Percentiles rank a stretch among this genome's conserved stretches.
These are phyloP conservation scores for Lampris incognitus DNA, from an alignment of 2,113 vertebrate genomes.

Conservation along the genomic window DNA sequence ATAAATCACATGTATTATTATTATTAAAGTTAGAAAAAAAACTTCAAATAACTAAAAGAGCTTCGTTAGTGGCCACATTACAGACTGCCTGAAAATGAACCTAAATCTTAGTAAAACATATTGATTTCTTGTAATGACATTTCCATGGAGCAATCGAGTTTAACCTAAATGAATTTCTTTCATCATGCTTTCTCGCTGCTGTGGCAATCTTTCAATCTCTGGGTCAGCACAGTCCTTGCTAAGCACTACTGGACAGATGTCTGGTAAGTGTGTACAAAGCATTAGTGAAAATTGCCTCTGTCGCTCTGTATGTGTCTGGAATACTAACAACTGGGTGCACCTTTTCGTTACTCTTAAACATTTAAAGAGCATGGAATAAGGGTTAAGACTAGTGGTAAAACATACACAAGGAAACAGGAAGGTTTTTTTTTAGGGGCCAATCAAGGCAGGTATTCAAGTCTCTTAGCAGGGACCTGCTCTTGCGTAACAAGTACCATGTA, in stretches of 20 bases:
- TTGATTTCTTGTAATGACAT: neutral
- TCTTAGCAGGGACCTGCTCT: conserved; percentile 8
- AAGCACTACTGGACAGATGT: conserved; percentile 43
- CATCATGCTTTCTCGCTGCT: conserved; percentile 10
- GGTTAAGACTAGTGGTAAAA: conserved; percentile 17
- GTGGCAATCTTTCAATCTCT: conserved; percentile 14
- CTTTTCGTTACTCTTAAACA: conserved; percentile 49
- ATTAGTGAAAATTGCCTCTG: conserved; percentile 66
- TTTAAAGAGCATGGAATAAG: conserved; percentile 28
- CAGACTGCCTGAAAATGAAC: neutral
- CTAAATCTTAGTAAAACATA: neutral
- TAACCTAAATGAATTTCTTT: neutral
- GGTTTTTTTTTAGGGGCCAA: conserved; percentile 1
- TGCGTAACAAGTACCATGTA: conserved; percentile 48
- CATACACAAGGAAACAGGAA: conserved; percentile 1
- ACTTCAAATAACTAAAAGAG: neutral
- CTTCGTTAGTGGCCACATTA: neutral
- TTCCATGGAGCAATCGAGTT: neutral
- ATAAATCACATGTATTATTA: neutral
- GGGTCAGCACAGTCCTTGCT: conserved; percentile 24
- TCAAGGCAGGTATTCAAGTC: neutral
- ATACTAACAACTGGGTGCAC: conserved; percentile 69
- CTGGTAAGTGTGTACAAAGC: conserved; percentile 60
- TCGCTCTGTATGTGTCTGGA: conserved; percentile 72
- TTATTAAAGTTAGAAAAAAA: too few species aligned